Conservation (phyloP, 1,140 invertebrate genomes). For the Sycophaga agraensis region DNA sequence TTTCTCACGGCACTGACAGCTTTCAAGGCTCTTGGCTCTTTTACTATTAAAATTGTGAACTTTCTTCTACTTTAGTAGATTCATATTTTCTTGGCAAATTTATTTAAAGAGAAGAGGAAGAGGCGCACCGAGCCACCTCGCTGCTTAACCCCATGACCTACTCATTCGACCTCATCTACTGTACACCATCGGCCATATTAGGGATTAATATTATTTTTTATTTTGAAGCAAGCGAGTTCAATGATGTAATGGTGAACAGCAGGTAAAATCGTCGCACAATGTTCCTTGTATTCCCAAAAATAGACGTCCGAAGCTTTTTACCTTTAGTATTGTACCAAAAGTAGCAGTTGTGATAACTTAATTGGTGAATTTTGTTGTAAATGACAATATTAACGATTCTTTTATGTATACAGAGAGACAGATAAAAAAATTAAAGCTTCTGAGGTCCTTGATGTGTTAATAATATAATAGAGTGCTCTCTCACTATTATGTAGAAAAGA, state of each 20-base stretch:
- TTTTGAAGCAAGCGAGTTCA: neutral
- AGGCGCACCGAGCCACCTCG: constrained; percentile 56
- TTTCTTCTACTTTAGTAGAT: constrained; percentile 12
- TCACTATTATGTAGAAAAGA: too few species aligned
- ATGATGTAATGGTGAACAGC: neutral
- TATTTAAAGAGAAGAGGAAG: constrained; percentile 27
- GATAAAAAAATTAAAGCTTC: too few species aligned
- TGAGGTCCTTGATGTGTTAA: too few species aligned
- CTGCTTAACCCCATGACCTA: constrained; percentile 51
- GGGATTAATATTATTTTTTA: neutral
- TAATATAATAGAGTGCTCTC: too few species aligned
- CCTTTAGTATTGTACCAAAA: too few species aligned
- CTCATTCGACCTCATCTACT: constrained; percentile 33
- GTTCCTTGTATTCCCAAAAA: too few species aligned
- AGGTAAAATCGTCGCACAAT: constrained; percentile 1
- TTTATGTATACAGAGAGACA: too few species aligned
- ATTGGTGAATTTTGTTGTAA: too few species aligned
- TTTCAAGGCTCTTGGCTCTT: constrained; percentile 24
- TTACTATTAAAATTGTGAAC: constrained; percentile 9
- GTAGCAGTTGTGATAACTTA: too few species aligned
- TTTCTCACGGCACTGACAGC: constrained; percentile 28
- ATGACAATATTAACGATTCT: too few species aligned
- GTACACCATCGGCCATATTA: neutral
- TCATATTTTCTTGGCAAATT: constrained; percentile 26
- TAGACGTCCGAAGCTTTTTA: too few species aligned